A percentile compares a stretch with the other conserved stretches of the same genome.
phyloP scores from a whole-genome alignment of 2,113 vertebrate genomes.

The Daubentonia madagascariensis region DNA sequence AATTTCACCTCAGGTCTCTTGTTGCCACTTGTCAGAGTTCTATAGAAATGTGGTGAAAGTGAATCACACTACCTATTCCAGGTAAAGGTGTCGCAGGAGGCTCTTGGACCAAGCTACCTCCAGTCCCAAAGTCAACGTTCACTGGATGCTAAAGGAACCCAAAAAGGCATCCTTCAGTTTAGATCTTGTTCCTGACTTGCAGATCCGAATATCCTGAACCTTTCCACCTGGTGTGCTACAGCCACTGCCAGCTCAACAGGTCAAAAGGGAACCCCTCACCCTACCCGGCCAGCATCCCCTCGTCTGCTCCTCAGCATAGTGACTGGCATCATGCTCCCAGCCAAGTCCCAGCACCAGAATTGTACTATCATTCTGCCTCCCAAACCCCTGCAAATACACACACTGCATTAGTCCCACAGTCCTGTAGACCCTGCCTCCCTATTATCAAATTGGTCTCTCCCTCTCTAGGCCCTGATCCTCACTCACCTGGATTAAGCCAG shows the following conservation, averaged over 20 bases:
- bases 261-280: neutral
- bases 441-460: neutral
- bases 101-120: neutral
- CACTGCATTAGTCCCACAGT: neutral
- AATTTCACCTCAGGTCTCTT: neutral
- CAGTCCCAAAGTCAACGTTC: neutral
- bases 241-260: neutral
- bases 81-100: neutral
- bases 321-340: neutral
- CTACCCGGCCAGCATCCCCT: neutral
- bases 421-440: neutral
- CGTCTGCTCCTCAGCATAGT: neutral
- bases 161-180: neutral
- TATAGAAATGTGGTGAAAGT: neutral
- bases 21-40: neutral
- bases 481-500: neutral
- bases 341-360: neutral
- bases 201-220: neutral
- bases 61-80: neutral
- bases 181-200: neutral
- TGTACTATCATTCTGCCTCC: neutral
- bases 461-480: neutral
- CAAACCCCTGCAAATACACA: rapidly evolving
- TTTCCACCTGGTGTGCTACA: too few species aligned
- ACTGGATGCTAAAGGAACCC: neutral